phyloP scores from a whole-genome alignment of 2,888 invertebrate species.

The Harpagoxenus sublaevis region DNA sequence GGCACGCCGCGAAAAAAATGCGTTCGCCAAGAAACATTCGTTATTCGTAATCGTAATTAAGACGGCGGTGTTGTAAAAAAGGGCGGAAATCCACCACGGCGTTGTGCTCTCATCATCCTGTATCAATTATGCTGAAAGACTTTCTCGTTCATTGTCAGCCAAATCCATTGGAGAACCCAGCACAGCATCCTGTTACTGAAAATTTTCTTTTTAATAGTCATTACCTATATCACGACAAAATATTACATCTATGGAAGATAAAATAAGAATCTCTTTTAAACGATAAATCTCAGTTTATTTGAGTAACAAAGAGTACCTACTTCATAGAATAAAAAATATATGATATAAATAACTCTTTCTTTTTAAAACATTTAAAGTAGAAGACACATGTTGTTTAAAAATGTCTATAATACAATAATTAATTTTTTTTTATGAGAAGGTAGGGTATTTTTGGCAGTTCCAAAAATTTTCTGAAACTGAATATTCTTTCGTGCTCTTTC shows the following conservation, averaged over 20 bases:
- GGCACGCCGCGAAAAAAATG: constrained; percentile 34
- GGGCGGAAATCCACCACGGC: neutral
- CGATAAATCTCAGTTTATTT: neutral
- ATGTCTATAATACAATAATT: neutral
- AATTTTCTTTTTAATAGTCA: neutral
- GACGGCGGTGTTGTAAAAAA: constrained; percentile 2
- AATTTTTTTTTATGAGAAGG: neutral
- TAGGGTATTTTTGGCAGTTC: neutral
- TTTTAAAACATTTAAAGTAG: neutral
- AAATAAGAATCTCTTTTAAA: neutral
- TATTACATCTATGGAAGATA: neutral
- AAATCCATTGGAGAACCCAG: neutral
- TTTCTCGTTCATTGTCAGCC: neutral
- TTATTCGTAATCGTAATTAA: constrained; percentile 33
- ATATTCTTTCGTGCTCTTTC: neutral
- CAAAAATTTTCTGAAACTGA: neutral
- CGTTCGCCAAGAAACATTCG: constrained; percentile 17
- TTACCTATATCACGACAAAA: too few species aligned
- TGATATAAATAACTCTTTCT: neutral
- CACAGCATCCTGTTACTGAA: neutral
- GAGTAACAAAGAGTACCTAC: too few species aligned
- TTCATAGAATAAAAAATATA: too few species aligned
- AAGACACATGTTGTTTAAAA: neutral
- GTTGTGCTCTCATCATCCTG: neutral
- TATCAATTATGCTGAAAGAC: neutral